Evolutionary conservation across 2,888 invertebrate species (phyloP).

Genomic region (Dromius quadrimaculatus): DNA sequence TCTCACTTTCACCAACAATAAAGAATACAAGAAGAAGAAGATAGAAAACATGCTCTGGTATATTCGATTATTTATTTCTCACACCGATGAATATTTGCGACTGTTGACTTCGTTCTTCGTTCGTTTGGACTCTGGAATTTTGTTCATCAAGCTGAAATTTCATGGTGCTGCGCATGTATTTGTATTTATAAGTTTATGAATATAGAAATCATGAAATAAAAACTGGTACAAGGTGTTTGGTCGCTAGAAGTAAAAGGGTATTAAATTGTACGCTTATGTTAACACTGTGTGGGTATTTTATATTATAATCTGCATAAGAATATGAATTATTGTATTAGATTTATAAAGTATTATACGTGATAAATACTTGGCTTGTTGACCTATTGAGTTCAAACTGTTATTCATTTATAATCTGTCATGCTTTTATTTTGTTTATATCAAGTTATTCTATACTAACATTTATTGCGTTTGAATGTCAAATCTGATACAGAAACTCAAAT

Average conservation of each 20-base stretch:
- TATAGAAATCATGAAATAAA: neutral
- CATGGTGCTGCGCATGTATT: neutral
- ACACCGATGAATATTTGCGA: neutral
- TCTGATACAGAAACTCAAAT: too few relatives aligned
- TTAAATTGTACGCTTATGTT: neutral
- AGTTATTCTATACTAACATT: too few relatives aligned
- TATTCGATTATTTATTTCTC: conserved; percentile 18
- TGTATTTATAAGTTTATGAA: conserved; percentile 4
- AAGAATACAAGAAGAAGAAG: neutral
- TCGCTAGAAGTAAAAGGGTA: neutral
- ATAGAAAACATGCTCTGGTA: neutral
- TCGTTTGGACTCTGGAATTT: conserved; percentile 3
- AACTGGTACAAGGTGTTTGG: neutral
- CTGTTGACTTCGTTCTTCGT: neutral
- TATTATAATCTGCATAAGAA: too few relatives aligned
- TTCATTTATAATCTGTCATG: too few relatives aligned
- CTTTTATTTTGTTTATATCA: neutral
- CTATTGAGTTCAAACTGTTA: neutral
- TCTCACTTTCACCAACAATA: neutral
- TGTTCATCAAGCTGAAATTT: conserved; percentile 11
- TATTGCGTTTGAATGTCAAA: too few relatives aligned
- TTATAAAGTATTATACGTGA: neutral
- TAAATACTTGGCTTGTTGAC: neutral
- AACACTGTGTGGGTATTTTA: too few relatives aligned
- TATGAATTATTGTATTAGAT: neutral